Conservation (phyloP, 2,888 invertebrate species). For the Spisula subtruncata region DNA sequence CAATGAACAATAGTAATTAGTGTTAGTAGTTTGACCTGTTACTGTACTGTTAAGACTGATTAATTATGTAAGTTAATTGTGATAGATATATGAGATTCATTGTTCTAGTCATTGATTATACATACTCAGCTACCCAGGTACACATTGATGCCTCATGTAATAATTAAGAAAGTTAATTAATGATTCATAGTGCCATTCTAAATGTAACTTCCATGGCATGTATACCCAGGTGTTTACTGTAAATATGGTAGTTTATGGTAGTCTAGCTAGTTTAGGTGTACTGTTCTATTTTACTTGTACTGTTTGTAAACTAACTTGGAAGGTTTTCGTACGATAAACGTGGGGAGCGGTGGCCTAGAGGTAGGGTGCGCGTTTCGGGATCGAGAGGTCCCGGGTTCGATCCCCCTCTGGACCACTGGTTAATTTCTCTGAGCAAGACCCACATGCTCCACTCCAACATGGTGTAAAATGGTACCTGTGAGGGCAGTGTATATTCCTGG, state of each 20-base stretch:
- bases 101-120: neutral
- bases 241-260: neutral
- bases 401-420: too few relatives aligned
- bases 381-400: too few relatives aligned
- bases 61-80: conserved; percentile 18
- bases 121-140: neutral
- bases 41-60: neutral
- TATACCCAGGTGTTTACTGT: conserved; percentile 3
- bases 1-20: neutral
- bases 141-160: neutral
- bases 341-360: too few relatives aligned
- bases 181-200: conserved; percentile 1
- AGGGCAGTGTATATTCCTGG: too few relatives aligned
- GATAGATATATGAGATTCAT: neutral
- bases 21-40: neutral
- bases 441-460: too few relatives aligned
- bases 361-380: too few relatives aligned
- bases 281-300: too few relatives aligned
- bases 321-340: too few relatives aligned
- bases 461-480: too few relatives aligned
- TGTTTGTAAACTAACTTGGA: too few relatives aligned
- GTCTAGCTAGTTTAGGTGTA: too few relatives aligned
- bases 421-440: too few relatives aligned
- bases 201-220: neutral
- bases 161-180: conserved; percentile 26